Base-by-base conservation (phyloP, 2,888 invertebrate genomes). In the Digitonthophagus gazella region DNA sequence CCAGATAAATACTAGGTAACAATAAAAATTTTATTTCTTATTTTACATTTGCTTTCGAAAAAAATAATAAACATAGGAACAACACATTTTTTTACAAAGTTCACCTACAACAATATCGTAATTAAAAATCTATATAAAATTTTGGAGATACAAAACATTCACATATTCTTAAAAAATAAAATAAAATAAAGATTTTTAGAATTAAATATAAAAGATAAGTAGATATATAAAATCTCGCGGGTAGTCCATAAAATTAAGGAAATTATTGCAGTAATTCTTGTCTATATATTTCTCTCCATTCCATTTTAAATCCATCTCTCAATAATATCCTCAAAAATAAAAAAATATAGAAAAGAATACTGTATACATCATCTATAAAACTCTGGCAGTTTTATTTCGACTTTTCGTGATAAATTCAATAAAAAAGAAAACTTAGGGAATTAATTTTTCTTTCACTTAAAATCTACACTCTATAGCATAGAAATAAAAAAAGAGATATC, bases 401-500 rank as follows among this genome's bases (percentile, higher is more conserved):
- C n/a, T n/a, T n/a, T n/a, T n/a, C n/a, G n/a, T n/a, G n/a, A n/a
- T n/a, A n/a, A n/a, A n/a, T n/a, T 6, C 28, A 44, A 44, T 2
- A 2, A 44, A 44, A 44, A 44, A 44, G 11, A 44, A 44, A 8
- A 44, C n/a, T 44, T 6, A 44, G 28, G 28, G 1, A 3, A 44
- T 44, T 5, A 44, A 44, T 8, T 11, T 44, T 44, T 44, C 28
- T 44, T 44, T 44, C 28, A 44, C 28, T 44, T 44, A 44, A 44
- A 6, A 6, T 44, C 28, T 44, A 44, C 11, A 44, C 28, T 44
- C 28, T 44, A 6, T 44, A 44, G 28, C 68, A 65, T 65, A 68
- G 22, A 68, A 44, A 65, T 68, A 68, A 65, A 57, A 55, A 65
- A 28, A 55, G 19, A 19, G 54, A 55, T 28, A 16, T 18, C 61